Evolutionary conservation across 2,797 vertebrate genomes (phyloP).

Genomic region (Gallirallus australis): DNA sequence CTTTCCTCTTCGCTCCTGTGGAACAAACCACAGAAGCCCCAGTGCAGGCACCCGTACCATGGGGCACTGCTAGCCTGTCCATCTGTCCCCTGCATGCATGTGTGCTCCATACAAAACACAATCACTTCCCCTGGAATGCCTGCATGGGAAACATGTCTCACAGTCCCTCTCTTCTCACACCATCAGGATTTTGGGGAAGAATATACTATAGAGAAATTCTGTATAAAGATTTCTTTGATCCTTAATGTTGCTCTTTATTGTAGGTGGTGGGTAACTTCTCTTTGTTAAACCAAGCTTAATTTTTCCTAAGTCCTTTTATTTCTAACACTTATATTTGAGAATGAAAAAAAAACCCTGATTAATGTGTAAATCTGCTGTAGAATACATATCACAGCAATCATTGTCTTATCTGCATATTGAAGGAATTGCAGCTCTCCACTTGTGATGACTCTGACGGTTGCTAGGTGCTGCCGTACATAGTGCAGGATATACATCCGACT

Average conservation of each 20-base stretch:
- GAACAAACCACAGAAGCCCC: not conserved
- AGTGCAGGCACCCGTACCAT: not conserved
- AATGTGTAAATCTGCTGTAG: not conserved
- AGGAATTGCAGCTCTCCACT: not conserved
- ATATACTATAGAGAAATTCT: not conserved
- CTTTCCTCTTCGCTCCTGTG: not conserved
- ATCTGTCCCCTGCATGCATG: not conserved
- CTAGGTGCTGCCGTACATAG: not conserved
- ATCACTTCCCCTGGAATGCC: not conserved
- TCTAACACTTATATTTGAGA: not conserved
- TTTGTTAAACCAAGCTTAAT: not conserved
- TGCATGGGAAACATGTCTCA: not conserved
- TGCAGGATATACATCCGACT: not conserved
- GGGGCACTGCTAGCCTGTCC: too few relatives aligned
- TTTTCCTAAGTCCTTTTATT: not conserved
- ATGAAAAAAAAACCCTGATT: not conserved
- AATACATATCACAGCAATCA: not conserved
- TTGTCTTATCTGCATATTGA: not conserved
- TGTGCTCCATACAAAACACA: not conserved
- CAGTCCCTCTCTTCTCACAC: not conserved
- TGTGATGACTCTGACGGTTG: not conserved
- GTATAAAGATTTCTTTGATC: not conserved
- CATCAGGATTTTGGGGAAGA: not conserved
- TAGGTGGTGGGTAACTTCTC: not conserved
- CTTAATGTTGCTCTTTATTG: not conserved